phyloP scores from a whole-genome alignment of 1,140 invertebrate genomes.

The Sitophilus oryzae region DNA sequence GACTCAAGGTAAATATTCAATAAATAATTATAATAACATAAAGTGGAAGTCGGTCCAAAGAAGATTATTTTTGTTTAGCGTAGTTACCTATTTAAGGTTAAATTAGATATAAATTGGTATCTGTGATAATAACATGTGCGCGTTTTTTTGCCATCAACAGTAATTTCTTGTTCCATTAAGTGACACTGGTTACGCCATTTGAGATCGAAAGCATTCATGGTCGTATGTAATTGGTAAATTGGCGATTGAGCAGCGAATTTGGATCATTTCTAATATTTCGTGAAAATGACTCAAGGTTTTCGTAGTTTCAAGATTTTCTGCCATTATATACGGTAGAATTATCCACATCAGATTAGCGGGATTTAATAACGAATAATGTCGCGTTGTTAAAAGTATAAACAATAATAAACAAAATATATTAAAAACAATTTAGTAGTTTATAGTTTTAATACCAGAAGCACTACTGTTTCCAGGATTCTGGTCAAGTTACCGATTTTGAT shows the following conservation, averaged over 20 bases:
- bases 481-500: too few species aligned
- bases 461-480: too few species aligned
- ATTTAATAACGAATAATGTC: background rate
- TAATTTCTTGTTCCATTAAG: background rate
- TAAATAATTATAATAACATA: too few species aligned
- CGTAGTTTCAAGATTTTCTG: background rate
- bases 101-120: background rate
- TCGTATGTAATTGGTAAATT: constrained; percentile 3
- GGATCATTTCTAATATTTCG: constrained; percentile 8
- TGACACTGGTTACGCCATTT: constrained; percentile 6
- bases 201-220: constrained; percentile 7
- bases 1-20: background rate
- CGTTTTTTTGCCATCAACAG: background rate
- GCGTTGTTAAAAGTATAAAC: constrained; percentile 4
- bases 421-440: too few species aligned
- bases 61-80: background rate
- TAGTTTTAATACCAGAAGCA: too few species aligned
- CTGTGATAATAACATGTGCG: background rate
- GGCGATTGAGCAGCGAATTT: constrained; percentile 1
- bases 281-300: constrained; percentile 3
- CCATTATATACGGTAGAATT: background rate
- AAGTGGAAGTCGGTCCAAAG: background rate
- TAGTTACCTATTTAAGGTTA: background rate
- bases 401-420: too few species aligned
- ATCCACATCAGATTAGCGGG: background rate